Conservation (phyloP, 35 echinoderm and acorn worm genomes). For the Stichopus chloronotus region DNA sequence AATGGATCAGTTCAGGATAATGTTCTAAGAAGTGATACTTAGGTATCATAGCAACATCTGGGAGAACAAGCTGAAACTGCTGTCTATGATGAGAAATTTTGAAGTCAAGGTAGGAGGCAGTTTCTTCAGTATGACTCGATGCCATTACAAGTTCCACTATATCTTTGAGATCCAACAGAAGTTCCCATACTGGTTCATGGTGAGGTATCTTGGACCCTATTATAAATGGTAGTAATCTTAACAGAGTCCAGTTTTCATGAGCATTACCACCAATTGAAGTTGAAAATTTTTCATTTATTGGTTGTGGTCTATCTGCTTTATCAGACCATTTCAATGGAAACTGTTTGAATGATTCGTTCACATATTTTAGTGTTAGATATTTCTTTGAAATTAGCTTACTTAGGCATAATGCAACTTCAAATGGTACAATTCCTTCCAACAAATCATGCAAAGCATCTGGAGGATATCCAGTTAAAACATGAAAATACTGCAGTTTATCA, state of each 20-base stretch:
- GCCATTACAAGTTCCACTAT: no score
- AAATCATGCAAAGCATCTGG: no score
- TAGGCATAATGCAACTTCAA: no score
- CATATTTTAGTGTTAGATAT: constrained; percentile 49
- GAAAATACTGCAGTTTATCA: no score
- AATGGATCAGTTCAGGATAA: no score
- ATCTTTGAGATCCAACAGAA: no score
- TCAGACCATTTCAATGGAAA: no score
- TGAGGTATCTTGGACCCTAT: constrained; percentile 53
- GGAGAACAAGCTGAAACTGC: constrained; percentile 51
- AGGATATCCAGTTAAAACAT: no score
- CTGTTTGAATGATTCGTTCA: no score
- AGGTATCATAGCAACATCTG: constrained; percentile 40
- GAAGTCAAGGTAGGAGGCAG: constrained; percentile 59
- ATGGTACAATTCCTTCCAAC: no score
- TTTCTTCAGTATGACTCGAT: constrained; percentile 52
- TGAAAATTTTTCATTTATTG: constrained; percentile 47
- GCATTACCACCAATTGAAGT: constrained; percentile 71
- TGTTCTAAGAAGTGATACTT: no score
- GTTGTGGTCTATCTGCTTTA: constrained; percentile 59
- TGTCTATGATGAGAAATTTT: constrained; percentile 71
- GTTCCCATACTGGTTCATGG: constrained; percentile 67
- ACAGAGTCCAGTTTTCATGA: no score
- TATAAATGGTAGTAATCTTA: constrained; percentile 75
- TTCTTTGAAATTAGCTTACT: constrained; percentile 66